phyloP scores from a whole-genome alignment of 1,140 invertebrate genomes.

The Lepidurus arcticus region DNA sequence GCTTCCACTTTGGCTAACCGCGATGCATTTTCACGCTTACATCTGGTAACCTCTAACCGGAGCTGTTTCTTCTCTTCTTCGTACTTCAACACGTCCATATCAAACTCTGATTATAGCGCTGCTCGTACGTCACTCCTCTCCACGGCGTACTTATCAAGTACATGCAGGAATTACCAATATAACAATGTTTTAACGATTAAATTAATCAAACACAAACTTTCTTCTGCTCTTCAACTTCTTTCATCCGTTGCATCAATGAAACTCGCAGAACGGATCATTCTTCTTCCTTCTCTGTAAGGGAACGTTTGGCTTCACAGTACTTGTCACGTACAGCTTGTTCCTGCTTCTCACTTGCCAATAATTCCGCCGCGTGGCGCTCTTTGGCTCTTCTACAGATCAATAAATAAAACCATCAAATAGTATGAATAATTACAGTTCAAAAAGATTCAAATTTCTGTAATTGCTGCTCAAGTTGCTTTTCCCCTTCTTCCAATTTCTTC shows the following conservation, averaged over 20 bases:
- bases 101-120: conserved; percentile 39
- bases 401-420: too few relatives aligned
- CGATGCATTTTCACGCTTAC: background rate
- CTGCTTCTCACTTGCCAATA: conserved; percentile 54
- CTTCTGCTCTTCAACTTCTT: conserved; percentile 28
- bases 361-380: background rate
- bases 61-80: conserved; percentile 39
- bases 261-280: conserved; percentile 27
- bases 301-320: conserved; percentile 24
- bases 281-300: conserved; percentile 27
- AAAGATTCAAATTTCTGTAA: background rate
- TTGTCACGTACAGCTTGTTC: conserved; percentile 51
- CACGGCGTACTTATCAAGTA: conserved; percentile 34
- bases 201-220: background rate
- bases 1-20: conserved; percentile 32
- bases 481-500: conserved; percentile 56
- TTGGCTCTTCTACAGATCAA: background rate
- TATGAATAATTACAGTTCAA: background rate
- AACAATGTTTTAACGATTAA: too few relatives aligned
- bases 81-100: conserved; percentile 36
- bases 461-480: conserved; percentile 50
- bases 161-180: background rate
- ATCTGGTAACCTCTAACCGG: conserved; percentile 35
- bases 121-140: conserved; percentile 39
- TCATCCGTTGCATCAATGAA: conserved; percentile 30